phyloP scores from a whole-genome alignment of 2,113 vertebrate genomes.

The Psephotus haematonotus region DNA sequence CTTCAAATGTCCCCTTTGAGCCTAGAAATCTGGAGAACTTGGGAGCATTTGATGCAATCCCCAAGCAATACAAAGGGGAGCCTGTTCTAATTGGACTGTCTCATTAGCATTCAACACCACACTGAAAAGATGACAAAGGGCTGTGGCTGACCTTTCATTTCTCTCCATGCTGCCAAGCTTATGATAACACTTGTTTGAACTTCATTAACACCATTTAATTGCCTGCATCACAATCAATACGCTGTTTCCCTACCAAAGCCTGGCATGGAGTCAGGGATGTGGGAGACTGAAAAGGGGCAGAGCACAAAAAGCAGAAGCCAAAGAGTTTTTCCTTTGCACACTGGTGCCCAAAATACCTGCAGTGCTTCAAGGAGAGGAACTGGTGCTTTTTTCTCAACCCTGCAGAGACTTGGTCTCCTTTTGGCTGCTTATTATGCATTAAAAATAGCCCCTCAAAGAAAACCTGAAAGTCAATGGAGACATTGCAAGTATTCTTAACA shows the following conservation, averaged over 20 bases:
- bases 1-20: constrained; percentile 62
- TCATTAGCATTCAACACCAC: constrained; percentile 34
- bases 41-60: constrained; percentile 55
- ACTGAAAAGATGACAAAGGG: constrained; percentile 43
- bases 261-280: not conserved
- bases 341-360: not conserved
- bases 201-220: constrained; percentile 65
- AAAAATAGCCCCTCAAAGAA: not conserved
- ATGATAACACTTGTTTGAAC: constrained; percentile 75
- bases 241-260: constrained; percentile 61
- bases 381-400: not conserved
- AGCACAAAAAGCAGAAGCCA: constrained; percentile 29
- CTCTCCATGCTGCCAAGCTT: constrained; percentile 58
- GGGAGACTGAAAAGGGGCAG: not conserved
- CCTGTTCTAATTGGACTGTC: constrained; percentile 33
- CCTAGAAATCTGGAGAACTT: constrained; percentile 46
- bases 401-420: not conserved
- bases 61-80: constrained; percentile 17
- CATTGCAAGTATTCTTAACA: not conserved
- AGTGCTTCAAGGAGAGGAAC: not conserved
- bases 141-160: constrained; percentile 64
- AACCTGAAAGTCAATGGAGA: not conserved
- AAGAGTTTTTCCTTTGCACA: not conserved
- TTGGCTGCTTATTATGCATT: not conserved
- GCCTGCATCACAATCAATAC: constrained; percentile 74